Evolutionary conservation across 1,140 invertebrate genomes (phyloP).

Genomic region (Brachionus paranguensis): DNA sequence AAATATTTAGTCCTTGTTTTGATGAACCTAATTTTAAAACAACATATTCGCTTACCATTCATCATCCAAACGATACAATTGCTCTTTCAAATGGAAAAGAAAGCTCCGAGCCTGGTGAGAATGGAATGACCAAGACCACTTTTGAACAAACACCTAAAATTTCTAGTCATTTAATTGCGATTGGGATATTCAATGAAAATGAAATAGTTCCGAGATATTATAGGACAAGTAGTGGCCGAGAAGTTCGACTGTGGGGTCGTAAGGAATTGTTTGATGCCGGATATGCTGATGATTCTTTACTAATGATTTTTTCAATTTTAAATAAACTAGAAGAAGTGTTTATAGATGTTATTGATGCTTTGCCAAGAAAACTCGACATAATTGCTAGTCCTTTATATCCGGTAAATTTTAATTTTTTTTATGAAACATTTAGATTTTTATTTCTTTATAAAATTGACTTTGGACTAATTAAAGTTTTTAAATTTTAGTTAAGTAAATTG

Average conservation of each 20-base stretch:
- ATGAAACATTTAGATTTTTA: background rate
- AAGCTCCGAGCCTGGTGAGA: background rate
- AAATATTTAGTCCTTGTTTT: constrained; percentile 52
- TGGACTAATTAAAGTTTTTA: no score
- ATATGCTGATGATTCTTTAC: background rate
- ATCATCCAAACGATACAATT: background rate
- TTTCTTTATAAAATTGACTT: background rate
- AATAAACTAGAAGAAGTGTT: background rate
- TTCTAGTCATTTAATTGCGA: background rate
- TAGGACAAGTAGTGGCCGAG: background rate
- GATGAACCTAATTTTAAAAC: constrained; percentile 35
- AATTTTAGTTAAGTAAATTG: no score
- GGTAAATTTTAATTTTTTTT: background rate
- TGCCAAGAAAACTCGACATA: constrained; percentile 20
- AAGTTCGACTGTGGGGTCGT: background rate
- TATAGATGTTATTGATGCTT: background rate
- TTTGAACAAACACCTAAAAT: background rate
- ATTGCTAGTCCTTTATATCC: constrained; percentile 24
- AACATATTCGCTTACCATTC: background rate
- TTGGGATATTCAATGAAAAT: constrained; percentile 3
- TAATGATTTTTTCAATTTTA: background rate
- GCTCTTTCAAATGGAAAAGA: constrained; percentile 14
- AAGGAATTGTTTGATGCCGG: background rate
- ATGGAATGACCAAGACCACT: background rate
- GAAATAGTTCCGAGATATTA: background rate